These are phyloP conservation scores for Siphlonurus alternatus DNA, from an alignment of 2,888 invertebrate species.

Conservation along the genomic window DNA sequence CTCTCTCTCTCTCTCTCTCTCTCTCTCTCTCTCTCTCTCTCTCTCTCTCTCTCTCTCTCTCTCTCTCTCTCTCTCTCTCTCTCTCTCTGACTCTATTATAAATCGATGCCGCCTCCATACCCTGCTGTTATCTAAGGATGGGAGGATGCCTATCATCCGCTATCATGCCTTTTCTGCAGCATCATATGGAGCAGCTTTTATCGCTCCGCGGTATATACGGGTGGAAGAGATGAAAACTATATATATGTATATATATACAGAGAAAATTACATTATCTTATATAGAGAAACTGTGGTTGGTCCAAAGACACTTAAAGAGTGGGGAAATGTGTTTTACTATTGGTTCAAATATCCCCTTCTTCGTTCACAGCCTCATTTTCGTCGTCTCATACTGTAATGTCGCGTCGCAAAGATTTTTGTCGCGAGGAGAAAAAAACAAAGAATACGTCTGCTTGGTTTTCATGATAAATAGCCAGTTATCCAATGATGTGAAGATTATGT, in stretches of 20 bases:
- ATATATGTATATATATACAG: neutral
- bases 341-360: neutral
- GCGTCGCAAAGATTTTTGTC: neutral
- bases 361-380: neutral
- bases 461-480: neutral
- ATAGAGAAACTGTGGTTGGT: neutral
- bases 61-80: neutral
- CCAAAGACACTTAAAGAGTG: neutral
- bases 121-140: neutral
- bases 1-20: neutral
- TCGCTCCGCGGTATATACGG: neutral
- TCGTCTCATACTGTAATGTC: neutral
- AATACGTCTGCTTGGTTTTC: neutral
- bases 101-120: no score
- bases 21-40: neutral
- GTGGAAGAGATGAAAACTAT: neutral
- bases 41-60: neutral
- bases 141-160: neutral
- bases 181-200: neutral
- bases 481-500: conserved; percentile 1
- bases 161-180: neutral
- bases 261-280: neutral
- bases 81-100: neutral
- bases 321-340: neutral
- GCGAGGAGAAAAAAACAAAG: neutral